phyloP scores from a whole-genome alignment of 1,140 invertebrate genomes.

The Magallana gigas region DNA sequence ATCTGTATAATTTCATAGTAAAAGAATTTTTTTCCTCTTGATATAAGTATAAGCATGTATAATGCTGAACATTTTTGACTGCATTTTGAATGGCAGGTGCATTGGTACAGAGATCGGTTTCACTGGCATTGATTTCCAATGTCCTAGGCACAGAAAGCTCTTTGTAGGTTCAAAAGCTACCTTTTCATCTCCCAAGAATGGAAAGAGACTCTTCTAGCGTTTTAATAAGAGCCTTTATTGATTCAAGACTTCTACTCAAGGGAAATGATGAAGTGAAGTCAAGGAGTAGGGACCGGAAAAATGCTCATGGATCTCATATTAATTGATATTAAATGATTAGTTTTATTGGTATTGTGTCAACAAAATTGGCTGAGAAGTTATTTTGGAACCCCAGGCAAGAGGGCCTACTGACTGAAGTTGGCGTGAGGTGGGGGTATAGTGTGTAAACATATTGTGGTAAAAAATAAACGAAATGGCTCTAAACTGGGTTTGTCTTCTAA shows the following conservation, averaged over 20 bases:
- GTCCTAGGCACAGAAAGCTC: neutral
- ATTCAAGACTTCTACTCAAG: neutral
- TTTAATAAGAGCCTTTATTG: slow-evolving; percentile 1
- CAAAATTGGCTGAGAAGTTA: neutral
- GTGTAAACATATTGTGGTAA: too few species aligned
- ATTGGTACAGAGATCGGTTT: neutral
- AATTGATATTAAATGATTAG: slow-evolving; percentile 37
- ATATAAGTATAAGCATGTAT: too few species aligned
- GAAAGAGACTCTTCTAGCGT: neutral
- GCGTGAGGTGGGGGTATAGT: too few species aligned
- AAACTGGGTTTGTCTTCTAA: too few species aligned
- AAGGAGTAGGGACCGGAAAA: slow-evolving; percentile 19
- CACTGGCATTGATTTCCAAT: slow-evolving; percentile 31
- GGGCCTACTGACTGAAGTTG: neutral
- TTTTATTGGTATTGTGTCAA: neutral
- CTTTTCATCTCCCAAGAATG: slow-evolving; percentile 16
- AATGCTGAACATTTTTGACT: neutral
- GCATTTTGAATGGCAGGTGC: slow-evolving; percentile 10
- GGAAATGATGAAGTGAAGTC: slow-evolving; percentile 35
- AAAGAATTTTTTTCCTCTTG: too few species aligned
- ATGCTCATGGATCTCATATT: slow-evolving; percentile 22
- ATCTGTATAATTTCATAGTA: too few species aligned
- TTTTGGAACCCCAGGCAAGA: neutral
- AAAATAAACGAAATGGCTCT: too few species aligned
- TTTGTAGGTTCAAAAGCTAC: slow-evolving; percentile 16